Conservation (phyloP, 1,140 invertebrate genomes). For the Pogonus chalceus region DNA sequence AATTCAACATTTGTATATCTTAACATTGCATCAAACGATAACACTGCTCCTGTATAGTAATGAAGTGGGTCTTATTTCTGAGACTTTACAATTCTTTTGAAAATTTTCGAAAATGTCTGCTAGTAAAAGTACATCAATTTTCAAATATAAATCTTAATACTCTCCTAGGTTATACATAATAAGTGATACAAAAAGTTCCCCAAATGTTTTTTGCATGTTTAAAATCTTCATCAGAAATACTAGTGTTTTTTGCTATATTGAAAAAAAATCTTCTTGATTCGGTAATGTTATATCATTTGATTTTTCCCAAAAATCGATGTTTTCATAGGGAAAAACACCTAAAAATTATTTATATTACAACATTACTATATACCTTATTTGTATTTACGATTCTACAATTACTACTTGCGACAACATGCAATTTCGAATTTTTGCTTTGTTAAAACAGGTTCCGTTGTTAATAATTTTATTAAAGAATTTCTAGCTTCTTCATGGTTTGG, state of each 20-base stretch:
- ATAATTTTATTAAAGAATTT: no score
- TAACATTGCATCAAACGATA: no score
- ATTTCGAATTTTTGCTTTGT: no score
- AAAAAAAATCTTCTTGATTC: slow-evolving; percentile 28
- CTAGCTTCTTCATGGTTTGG: no score
- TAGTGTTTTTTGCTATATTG: slow-evolving; percentile 24
- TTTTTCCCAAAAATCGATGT: slow-evolving; percentile 25
- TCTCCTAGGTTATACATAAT: slow-evolving; percentile 31
- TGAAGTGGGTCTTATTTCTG: slow-evolving; percentile 30
- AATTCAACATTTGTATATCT: slow-evolving; percentile 34
- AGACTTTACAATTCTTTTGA: slow-evolving; percentile 24
- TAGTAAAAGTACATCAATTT: no score
- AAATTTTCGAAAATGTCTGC: slow-evolving; percentile 42
- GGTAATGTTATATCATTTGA: slow-evolving; percentile 28
- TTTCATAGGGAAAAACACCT: slow-evolving; percentile 26
- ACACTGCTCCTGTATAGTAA: slow-evolving; percentile 33
- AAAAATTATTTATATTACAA: no score
- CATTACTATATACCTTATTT: no score
- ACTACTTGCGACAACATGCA: no score
- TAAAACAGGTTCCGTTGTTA: no score
- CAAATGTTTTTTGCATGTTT: slow-evolving; percentile 35
- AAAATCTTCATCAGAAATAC: slow-evolving; percentile 31
- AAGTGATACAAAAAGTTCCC: slow-evolving; percentile 36
- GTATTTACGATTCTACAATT: no score
- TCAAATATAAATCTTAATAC: slow-evolving; percentile 37